These are phyloP conservation scores for Mythimna impura DNA, from an alignment of 2,888 invertebrate species.

Conservation along the genomic window DNA sequence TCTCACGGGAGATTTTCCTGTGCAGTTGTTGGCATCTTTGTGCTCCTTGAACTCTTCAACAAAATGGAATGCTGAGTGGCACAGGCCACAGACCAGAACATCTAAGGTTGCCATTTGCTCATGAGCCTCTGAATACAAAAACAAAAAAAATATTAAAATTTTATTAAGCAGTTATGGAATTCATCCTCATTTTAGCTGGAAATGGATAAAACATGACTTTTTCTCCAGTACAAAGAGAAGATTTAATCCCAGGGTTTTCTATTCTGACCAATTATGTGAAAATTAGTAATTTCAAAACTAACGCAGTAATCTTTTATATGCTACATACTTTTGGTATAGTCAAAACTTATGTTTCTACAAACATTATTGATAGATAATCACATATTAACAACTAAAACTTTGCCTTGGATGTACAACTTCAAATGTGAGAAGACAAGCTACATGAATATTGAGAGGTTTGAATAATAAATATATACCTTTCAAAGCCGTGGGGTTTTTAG, in stretches of 20 bases:
- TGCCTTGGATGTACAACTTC: background rate
- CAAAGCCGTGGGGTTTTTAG: slow-evolving; percentile 91
- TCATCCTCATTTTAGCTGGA: no score
- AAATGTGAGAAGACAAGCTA: slow-evolving; percentile 2
- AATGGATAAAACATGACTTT: background rate
- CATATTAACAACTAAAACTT: background rate
- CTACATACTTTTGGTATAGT: background rate
- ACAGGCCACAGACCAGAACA: slow-evolving; percentile 95
- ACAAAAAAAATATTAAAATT: background rate
- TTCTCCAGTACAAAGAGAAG: background rate
- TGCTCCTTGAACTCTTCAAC: slow-evolving; percentile 95
- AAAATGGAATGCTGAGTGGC: slow-evolving; percentile 95
- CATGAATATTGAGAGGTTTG: background rate
- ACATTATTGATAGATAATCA: background rate
- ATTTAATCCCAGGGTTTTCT: background rate
- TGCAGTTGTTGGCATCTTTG: slow-evolving; percentile 91
- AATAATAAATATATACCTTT: slow-evolving; percentile 86
- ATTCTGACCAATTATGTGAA: background rate
- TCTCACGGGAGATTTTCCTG: slow-evolving; percentile 91
- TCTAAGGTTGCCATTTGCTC: slow-evolving; percentile 94
- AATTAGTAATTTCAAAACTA: background rate
- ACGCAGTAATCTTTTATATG: background rate
- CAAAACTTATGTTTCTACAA: background rate
- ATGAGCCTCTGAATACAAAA: slow-evolving; percentile 91
- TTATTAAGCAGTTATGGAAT: background rate